Conservation (phyloP, 2,797 vertebrate genomes). For the Varecia variegata region DNA sequence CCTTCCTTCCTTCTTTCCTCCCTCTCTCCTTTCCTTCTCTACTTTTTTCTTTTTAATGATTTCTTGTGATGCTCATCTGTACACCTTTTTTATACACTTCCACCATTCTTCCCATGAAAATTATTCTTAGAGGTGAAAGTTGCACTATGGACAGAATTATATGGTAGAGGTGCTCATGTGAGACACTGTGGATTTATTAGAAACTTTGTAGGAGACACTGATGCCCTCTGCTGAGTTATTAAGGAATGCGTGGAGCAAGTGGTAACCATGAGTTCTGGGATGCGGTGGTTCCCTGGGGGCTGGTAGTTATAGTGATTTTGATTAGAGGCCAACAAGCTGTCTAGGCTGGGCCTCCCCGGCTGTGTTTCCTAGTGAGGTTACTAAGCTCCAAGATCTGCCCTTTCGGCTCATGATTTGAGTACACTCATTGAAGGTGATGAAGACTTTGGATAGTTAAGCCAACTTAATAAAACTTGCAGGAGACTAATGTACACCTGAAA, state of each 20-base stretch:
- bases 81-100: neutral
- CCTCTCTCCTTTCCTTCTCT: neutral
- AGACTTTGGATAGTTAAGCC: neutral
- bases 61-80: neutral
- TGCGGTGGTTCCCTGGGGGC: neutral
- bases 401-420: conserved; percentile 25
- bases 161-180: neutral
- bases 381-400: conserved; percentile 6
- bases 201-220: neutral
- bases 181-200: neutral
- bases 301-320: neutral
- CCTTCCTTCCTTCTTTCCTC: neutral
- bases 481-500: conserved; percentile 7
- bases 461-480: conserved; percentile 51
- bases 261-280: neutral
- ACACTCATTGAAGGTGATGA: neutral
- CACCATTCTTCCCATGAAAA: neutral
- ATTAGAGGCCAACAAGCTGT: conserved; percentile 15
- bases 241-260: neutral
- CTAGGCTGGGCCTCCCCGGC: neutral
- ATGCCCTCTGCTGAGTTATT: conserved; percentile 15
- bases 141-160: neutral
- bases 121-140: neutral
- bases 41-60: neutral
- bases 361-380: conserved; percentile 38